phyloP scores from a whole-genome alignment of 1,140 invertebrate genomes.

The Heliconius hewitsoni region DNA sequence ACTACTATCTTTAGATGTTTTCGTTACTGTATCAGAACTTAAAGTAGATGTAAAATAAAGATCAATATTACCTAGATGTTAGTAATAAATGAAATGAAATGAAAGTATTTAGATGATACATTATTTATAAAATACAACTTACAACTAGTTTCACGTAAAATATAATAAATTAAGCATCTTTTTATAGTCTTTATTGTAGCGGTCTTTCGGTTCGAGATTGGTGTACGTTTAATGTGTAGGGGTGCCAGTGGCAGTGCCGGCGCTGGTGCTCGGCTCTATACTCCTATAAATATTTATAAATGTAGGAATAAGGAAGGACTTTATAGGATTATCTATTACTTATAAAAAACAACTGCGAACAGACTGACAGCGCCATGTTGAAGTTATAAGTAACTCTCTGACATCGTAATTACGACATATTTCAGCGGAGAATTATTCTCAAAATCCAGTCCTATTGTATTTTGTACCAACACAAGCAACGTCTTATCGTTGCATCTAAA shows the following conservation, averaged over 20 bases:
- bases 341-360: too few relatives aligned
- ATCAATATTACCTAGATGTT: background rate
- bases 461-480: background rate
- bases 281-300: too few relatives aligned
- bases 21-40: background rate
- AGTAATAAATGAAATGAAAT: background rate
- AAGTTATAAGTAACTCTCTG: too few relatives aligned
- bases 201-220: background rate
- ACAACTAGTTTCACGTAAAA: background rate
- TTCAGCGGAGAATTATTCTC: too few relatives aligned
- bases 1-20: background rate
- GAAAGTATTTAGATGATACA: background rate
- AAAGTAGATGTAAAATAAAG: background rate
- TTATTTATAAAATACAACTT: background rate
- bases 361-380: too few relatives aligned
- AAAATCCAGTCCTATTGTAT: too few relatives aligned
- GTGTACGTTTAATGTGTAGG: too few relatives aligned
- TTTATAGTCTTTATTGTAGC: background rate
- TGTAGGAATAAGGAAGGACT: too few relatives aligned
- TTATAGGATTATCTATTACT: too few relatives aligned
- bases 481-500: background rate
- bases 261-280: too few relatives aligned
- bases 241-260: too few relatives aligned
- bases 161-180: background rate
- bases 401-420: too few relatives aligned